These are phyloP conservation scores for Otus sunia DNA, from an alignment of 2,113 vertebrate species.

Conservation along the genomic window DNA sequence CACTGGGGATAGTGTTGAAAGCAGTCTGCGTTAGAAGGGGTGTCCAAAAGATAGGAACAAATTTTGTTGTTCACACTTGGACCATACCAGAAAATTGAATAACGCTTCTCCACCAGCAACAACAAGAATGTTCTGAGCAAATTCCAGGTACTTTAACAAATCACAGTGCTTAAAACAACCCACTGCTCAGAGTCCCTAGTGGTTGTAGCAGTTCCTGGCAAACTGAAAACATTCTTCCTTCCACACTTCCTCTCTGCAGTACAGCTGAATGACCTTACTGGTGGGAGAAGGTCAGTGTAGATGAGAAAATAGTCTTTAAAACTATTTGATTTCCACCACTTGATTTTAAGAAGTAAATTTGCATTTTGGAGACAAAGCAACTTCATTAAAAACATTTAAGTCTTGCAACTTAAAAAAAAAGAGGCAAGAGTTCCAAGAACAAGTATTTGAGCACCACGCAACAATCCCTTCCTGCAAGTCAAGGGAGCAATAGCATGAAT, in stretches of 20 bases:
- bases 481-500: neutral
- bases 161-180: neutral
- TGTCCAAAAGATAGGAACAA: neutral
- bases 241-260: neutral
- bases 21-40: neutral
- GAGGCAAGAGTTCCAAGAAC: neutral
- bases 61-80: neutral
- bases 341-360: neutral
- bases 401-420: neutral
- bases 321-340: neutral
- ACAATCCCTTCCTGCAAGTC: neutral
- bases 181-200: neutral
- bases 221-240: constrained; percentile 2
- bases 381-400: neutral
- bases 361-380: neutral
- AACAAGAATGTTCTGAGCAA: neutral
- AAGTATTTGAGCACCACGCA: neutral
- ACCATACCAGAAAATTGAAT: neutral
- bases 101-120: neutral
- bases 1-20: neutral
- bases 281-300: constrained; percentile 1
- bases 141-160: constrained; percentile 3
- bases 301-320: neutral
- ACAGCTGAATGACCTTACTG: constrained; percentile 9
- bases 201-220: neutral